These are phyloP conservation scores for Adineta ricciae DNA, from an alignment of 2,888 invertebrate genomes.

Conservation along the genomic window DNA sequence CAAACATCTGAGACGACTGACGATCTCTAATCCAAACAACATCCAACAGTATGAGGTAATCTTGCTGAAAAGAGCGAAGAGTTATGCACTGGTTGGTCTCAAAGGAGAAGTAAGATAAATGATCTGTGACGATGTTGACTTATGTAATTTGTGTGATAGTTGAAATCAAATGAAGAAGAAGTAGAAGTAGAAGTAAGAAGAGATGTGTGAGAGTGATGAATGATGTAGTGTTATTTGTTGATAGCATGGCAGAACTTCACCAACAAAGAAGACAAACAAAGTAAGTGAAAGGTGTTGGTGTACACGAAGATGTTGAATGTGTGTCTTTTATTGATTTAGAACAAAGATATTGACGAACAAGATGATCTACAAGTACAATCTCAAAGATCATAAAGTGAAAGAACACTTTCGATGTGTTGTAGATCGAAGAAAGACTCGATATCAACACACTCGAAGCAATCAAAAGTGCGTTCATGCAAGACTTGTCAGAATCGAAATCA, in stretches of 20 bases:
- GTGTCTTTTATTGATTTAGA: too few relatives aligned
- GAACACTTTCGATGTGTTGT: neutral
- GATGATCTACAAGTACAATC: too few relatives aligned
- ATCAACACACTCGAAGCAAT: slow-evolving; percentile 46
- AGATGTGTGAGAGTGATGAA: too few relatives aligned
- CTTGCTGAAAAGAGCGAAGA: slow-evolving; percentile 27
- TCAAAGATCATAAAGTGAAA: too few relatives aligned
- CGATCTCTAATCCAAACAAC: slow-evolving; percentile 24
- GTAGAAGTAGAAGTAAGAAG: neutral
- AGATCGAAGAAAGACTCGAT: slow-evolving; percentile 49
- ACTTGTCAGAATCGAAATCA: too few relatives aligned
- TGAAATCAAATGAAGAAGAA: neutral
- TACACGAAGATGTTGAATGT: too few relatives aligned
- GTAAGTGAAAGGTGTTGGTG: too few relatives aligned
- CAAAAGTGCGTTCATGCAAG: slow-evolving; percentile 42
- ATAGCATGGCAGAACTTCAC: too few relatives aligned
- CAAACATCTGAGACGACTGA: slow-evolving; percentile 32
- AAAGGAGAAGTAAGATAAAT: slow-evolving; percentile 29
- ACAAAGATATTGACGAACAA: too few relatives aligned
- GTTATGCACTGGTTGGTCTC: slow-evolving; percentile 30
- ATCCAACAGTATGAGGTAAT: slow-evolving; percentile 29
- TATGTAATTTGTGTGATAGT: neutral
- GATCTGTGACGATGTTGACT: neutral
- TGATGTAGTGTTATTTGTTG: too few relatives aligned
- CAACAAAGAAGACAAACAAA: too few relatives aligned